Conservation (phyloP, 2,888 invertebrate species). For the Ceriagrion tenellum region DNA sequence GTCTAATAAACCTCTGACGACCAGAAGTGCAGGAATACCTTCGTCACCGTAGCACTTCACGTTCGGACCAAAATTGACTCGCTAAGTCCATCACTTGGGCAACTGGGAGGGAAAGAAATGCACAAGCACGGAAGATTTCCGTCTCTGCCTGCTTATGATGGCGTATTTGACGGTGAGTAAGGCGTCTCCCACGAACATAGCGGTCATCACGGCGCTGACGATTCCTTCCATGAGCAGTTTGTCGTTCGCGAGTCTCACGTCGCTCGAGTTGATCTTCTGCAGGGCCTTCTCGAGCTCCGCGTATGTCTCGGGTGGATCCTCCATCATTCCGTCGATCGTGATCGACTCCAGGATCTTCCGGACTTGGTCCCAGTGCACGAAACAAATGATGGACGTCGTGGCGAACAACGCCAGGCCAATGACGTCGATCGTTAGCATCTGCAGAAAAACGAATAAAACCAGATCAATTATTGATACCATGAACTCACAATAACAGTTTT, state of each 20-base stretch:
- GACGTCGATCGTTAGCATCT: conserved; percentile 62
- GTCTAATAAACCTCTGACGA: too few species aligned
- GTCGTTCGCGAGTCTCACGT: conserved; percentile 50
- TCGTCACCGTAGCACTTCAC: too few species aligned
- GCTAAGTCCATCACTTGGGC: neutral
- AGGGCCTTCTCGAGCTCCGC: conserved; percentile 53
- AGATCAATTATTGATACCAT: neutral
- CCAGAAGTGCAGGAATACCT: too few species aligned
- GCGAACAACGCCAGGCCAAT: conserved; percentile 55
- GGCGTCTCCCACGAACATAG: conserved; percentile 68
- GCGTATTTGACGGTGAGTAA: conserved; percentile 69
- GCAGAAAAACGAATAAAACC: neutral
- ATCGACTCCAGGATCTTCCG: conserved; percentile 40
- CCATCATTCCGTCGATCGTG: conserved; percentile 45
- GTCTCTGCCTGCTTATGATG: conserved; percentile 59
- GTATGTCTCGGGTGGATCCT: conserved; percentile 2
- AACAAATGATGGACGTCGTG: conserved; percentile 37
- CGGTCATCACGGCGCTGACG: conserved; percentile 62
- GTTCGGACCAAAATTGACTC: neutral
- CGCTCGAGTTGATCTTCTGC: conserved; percentile 29
- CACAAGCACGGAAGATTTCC: conserved; percentile 33
- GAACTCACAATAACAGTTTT: neutral
- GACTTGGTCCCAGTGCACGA: conserved; percentile 65
- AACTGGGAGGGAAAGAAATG: conserved; percentile 39
- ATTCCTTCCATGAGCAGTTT: conserved; percentile 68